Base-by-base conservation (phyloP, 2,113 vertebrate species). In the Thinocorus orbignyianus region DNA sequence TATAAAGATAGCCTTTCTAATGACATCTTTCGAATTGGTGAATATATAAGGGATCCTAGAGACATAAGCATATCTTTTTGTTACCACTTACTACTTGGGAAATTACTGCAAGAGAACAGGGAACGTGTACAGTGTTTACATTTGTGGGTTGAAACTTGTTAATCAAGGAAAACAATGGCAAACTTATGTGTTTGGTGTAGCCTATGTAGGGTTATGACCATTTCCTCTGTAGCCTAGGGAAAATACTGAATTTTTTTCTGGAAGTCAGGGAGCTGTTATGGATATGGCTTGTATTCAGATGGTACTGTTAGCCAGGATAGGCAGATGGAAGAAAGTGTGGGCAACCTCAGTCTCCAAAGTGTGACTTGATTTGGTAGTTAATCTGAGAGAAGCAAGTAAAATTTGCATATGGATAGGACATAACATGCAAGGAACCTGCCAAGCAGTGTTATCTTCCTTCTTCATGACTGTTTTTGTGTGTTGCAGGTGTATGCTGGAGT, bases 61-160 rank as follows among this genome's bases (percentile, higher is more conserved):
- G 10, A n/a, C 20, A 28, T 71, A 37, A 54, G 8, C 6, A 15
- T 79, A 16, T 31, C 13, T 1, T 39, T 0, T 51, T 66, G 46
- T 92, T 81, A 61, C 15, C 13, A 35, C 31, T 9, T 5, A 23
- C 1, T 12, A 22, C 19, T n/a, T 26, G 5, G 7, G 35, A 60
- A 69, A 41, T 49, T 15, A 12, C 39, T n/a, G 3, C 23, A 76
- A 22, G 23, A 80, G 24, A 46, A 51, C 7, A 25, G 25, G 9
- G 23, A 49, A 4, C 17, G 6, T 51, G 7, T 51, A 28, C 8
- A 26, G 15, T 65, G 22, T 41, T 71, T 69, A 35, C 5, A 19
- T 22, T 64, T 18, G 4, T 81, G 51, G 61, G 35, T 60, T 91
- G 33, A 37, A 13, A 19, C 30, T 44, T 35, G 2, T 31, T 86